These are phyloP conservation scores for Acromyrmex heyeri DNA, from an alignment of 1,140 invertebrate genomes.

Conservation along the genomic window DNA sequence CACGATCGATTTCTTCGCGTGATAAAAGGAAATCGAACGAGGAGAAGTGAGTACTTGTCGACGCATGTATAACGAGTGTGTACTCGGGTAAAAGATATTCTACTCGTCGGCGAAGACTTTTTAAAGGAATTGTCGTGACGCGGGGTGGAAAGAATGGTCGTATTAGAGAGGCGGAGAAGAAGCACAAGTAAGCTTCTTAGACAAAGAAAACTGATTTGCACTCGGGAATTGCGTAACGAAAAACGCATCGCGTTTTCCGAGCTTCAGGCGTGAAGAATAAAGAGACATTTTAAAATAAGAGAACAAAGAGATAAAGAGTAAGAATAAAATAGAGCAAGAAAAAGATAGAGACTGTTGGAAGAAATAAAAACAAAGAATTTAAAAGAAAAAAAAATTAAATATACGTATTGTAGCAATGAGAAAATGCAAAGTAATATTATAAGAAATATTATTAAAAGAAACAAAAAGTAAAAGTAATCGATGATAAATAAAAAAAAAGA, in stretches of 20 bases:
- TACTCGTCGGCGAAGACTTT: background rate
- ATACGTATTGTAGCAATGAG: slow-evolving; percentile 11
- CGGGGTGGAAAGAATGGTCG: background rate
- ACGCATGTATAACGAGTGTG: slow-evolving; percentile 47
- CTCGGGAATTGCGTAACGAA: slow-evolving; percentile 50
- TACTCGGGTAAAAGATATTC: slow-evolving; percentile 20
- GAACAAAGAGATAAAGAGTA: background rate
- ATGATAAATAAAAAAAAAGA: background rate
- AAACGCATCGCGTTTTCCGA: slow-evolving; percentile 46
- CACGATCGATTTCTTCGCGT: slow-evolving; percentile 35
- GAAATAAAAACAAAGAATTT: slow-evolving; percentile 23
- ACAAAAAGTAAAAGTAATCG: background rate
- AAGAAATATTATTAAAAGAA: slow-evolving; percentile 25
- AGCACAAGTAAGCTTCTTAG: slow-evolving; percentile 46
- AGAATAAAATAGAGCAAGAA: background rate
- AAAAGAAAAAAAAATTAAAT: slow-evolving; percentile 23
- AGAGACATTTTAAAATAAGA: slow-evolving; percentile 31
- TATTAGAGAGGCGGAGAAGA: slow-evolving; percentile 20
- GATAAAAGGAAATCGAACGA: slow-evolving; percentile 36
- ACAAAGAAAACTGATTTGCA: slow-evolving; percentile 55
- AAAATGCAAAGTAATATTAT: background rate
- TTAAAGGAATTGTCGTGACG: slow-evolving; percentile 23
- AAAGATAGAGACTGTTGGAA: background rate
- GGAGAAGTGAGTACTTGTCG: slow-evolving; percentile 16
- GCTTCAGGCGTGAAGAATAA: slow-evolving; percentile 7